phyloP scores from a whole-genome alignment of 2,113 vertebrate species.

The Lontra canadensis region DNA sequence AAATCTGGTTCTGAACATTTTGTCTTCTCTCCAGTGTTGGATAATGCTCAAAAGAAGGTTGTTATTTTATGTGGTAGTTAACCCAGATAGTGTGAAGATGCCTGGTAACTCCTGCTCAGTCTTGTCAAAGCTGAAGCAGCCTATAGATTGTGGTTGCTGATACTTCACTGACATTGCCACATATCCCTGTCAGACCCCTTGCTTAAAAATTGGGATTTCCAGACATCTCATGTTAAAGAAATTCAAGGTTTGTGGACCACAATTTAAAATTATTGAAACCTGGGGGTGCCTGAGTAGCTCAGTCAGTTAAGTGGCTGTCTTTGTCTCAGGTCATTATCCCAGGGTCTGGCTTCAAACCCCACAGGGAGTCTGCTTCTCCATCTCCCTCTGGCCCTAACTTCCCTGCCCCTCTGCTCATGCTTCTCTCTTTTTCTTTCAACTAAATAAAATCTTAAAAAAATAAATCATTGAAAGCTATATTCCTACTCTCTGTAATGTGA shows the following conservation, averaged over 20 bases:
- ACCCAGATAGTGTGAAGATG: background rate
- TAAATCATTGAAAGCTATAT: background rate
- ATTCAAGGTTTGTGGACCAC: background rate
- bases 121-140: background rate
- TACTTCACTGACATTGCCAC: background rate
- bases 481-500: background rate
- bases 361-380: background rate
- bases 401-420: background rate
- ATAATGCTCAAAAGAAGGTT: background rate
- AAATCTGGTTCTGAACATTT: background rate
- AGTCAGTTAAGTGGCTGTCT: background rate
- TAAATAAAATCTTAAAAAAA: background rate
- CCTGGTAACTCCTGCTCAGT: background rate
- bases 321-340: background rate
- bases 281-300: background rate
- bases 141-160: background rate
- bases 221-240: background rate
- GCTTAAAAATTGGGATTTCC: background rate
- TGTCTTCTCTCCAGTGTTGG: background rate
- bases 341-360: background rate
- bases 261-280: background rate
- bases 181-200: rapidly evolving
- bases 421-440: background rate
- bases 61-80: background rate
- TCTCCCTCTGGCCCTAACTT: background rate